These are phyloP conservation scores for Tenrec ecaudatus DNA, from an alignment of 2,113 vertebrate genomes.

Conservation along the genomic window DNA sequence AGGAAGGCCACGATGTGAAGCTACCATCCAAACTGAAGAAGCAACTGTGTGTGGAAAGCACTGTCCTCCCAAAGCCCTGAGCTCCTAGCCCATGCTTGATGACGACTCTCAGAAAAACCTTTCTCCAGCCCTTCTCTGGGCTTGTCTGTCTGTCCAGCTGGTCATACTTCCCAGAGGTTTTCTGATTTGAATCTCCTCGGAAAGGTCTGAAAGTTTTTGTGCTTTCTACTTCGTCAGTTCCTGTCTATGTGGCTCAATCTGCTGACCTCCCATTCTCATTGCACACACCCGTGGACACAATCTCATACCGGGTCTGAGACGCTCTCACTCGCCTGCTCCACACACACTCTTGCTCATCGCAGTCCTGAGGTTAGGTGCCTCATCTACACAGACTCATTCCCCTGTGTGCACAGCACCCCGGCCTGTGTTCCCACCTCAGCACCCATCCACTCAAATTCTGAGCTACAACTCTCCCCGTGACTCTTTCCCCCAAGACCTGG, in stretches of 20 bases:
- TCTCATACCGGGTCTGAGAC: not conserved
- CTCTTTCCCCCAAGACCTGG: not conserved
- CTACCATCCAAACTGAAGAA: not conserved
- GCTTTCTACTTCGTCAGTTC: constrained; percentile 32
- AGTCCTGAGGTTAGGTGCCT: not conserved
- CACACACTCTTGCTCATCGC: not conserved
- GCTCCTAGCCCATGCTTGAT: not conserved
- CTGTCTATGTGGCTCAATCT: not conserved
- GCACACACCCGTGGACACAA: not conserved
- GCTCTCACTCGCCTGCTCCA: not conserved
- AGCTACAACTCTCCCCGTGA: not conserved
- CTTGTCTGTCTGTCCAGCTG: not conserved
- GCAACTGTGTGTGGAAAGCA: constrained; percentile 7
- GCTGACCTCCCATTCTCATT: not conserved
- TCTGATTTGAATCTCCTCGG: not conserved
- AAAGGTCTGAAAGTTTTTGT: constrained; percentile 46
- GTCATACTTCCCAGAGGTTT: not conserved
- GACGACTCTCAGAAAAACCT: constrained; percentile 29
- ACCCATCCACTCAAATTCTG: not conserved
- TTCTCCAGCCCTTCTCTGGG: not conserved
- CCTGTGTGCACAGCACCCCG: not conserved
- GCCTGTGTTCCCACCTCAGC: not conserved
- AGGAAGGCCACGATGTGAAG: not conserved
- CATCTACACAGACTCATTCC: not conserved
- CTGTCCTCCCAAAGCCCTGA: not conserved